Conservation (phyloP, 2,888 invertebrate genomes). For the Cataglyphis rosenhaueri region DNA sequence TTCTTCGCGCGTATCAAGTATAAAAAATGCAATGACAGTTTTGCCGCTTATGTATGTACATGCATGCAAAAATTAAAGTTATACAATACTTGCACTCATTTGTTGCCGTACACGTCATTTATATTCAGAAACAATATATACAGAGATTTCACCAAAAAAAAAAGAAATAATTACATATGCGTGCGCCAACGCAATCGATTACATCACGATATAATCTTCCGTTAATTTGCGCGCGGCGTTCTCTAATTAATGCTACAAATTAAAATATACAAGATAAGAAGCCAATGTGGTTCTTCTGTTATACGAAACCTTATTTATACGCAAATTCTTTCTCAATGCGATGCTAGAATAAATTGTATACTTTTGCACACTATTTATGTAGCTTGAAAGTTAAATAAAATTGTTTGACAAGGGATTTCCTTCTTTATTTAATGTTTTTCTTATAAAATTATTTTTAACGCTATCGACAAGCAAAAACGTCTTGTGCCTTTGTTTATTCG, state of each 20-base stretch:
- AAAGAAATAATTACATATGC: background rate
- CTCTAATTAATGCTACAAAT: background rate
- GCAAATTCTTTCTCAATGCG: background rate
- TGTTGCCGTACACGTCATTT: background rate
- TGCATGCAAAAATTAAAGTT: background rate
- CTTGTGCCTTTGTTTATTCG: background rate
- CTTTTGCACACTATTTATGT: constrained; percentile 13
- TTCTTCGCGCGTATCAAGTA: background rate
- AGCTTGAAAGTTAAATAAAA: constrained; percentile 22
- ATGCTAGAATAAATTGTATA: background rate
- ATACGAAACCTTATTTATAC: background rate
- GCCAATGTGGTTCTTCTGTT: constrained; percentile 6
- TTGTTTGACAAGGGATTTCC: background rate
- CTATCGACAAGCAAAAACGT: background rate
- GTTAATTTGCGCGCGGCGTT: background rate
- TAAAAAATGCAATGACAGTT: constrained; percentile 3
- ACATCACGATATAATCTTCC: background rate
- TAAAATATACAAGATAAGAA: background rate
- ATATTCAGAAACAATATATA: background rate
- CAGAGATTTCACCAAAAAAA: background rate
- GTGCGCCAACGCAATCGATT: background rate
- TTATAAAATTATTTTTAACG: background rate
- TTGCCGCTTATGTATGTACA: background rate
- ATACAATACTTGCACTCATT: background rate
- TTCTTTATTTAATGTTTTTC: background rate